Evolutionary conservation across 1,140 invertebrate species (phyloP).

Genomic region (Drosophila tsacasi): DNA sequence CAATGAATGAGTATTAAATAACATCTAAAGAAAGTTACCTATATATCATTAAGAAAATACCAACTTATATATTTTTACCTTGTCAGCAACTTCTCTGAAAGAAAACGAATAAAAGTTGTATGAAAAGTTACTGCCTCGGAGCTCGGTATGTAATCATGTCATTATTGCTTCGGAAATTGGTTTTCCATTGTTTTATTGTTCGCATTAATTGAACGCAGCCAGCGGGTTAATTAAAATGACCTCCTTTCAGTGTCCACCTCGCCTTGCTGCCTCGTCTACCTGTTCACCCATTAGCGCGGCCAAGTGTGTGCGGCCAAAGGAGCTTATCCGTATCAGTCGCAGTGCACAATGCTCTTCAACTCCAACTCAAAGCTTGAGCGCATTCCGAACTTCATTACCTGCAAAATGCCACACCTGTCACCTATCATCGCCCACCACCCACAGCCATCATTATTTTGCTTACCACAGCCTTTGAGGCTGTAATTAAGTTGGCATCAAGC

Average conservation of each 20-base stretch:
- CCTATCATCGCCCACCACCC: background rate
- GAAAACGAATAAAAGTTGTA: conserved; percentile 6
- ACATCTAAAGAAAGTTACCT: no score
- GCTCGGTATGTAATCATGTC: conserved; percentile 4
- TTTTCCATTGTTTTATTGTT: conserved; percentile 43
- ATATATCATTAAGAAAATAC: background rate
- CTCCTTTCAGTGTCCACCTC: conserved; percentile 5
- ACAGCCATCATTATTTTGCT: conserved; percentile 28
- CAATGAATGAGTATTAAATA: background rate
- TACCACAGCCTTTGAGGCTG: conserved; percentile 54
- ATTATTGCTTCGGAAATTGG: conserved; percentile 41
- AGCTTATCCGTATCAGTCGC: conserved; percentile 46
- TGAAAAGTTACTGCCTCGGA: background rate
- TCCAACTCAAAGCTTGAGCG: conserved; percentile 12
- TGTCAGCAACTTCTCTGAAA: no score
- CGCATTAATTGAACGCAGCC: conserved; percentile 25
- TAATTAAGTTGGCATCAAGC: conserved; percentile 58
- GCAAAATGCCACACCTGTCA: conserved; percentile 14
- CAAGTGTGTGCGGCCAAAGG: conserved; percentile 38
- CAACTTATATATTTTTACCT: no score
- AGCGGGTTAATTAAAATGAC: conserved; percentile 38
- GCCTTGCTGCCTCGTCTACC: background rate
- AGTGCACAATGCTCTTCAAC: conserved; percentile 17
- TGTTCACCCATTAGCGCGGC: conserved; percentile 46
- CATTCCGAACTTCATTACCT: conserved; percentile 39